Conservation (phyloP, 2,113 vertebrate genomes). For the Lota lota region DNA sequence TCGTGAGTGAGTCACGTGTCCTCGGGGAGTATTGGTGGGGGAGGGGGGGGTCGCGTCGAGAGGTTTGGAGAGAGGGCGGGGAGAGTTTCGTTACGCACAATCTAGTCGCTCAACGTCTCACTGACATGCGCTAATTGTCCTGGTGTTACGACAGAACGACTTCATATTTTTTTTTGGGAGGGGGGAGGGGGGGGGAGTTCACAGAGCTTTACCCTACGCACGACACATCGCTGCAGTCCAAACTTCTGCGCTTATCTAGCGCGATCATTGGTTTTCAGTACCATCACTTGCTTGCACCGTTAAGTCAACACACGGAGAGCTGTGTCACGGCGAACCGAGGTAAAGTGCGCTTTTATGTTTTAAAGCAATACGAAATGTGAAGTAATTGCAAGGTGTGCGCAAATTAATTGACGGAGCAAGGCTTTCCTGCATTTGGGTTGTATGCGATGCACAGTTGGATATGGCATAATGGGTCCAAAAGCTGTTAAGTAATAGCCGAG, state of each 20-base stretch:
- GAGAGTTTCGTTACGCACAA: conserved; percentile 39
- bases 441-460: no score
- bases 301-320: conserved; percentile 33
- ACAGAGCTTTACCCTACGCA: neutral
- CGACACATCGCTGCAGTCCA: neutral
- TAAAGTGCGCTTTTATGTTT: conserved; percentile 34
- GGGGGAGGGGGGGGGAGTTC: neutral
- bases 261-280: conserved; percentile 7
- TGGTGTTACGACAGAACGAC: neutral
- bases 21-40: conserved; percentile 44
- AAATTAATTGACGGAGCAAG: no score
- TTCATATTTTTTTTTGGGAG: neutral
- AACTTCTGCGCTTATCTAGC: neutral
- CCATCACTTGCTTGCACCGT: conserved; percentile 1
- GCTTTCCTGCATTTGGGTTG: no score
- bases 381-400: no score
- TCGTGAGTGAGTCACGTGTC: conserved; percentile 58
- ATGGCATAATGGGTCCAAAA: no score
- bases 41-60: neutral
- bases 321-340: conserved; percentile 46
- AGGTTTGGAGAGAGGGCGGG: neutral
- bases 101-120: conserved; percentile 39
- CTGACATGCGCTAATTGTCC: conserved; percentile 21
- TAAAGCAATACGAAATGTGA: neutral
- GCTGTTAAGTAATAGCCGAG: no score